phyloP scores from a whole-genome alignment of 2,113 vertebrate genomes.

The Phrynosoma blainvillii region DNA sequence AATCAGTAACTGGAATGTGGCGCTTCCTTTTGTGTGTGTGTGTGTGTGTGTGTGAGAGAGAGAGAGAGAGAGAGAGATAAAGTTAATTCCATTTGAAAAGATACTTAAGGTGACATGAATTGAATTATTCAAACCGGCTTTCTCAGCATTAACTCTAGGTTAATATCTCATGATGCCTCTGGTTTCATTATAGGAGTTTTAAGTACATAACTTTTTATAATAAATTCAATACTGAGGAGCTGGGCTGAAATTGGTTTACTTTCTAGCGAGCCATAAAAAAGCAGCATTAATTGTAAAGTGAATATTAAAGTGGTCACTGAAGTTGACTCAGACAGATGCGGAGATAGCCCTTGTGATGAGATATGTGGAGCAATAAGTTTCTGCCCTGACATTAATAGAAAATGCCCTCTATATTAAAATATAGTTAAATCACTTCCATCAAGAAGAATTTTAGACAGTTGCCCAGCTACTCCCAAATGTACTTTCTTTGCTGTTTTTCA shows the following conservation, averaged over 20 bases:
- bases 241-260: slow-evolving; percentile 73
- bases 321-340: slow-evolving; percentile 67
- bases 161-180: slow-evolving; percentile 75
- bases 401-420: slow-evolving; percentile 59
- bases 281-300: slow-evolving; percentile 74
- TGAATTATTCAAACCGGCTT: slow-evolving; percentile 76
- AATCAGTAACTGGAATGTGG: slow-evolving; percentile 70
- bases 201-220: slow-evolving; percentile 79
- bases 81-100: slow-evolving; percentile 76
- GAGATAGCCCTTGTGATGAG: slow-evolving; percentile 51
- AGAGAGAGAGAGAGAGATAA: slow-evolving; percentile 49
- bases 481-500: slow-evolving; percentile 37
- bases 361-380: slow-evolving; percentile 52
- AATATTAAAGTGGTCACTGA: slow-evolving; percentile 72
- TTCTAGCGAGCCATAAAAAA: slow-evolving; percentile 73
- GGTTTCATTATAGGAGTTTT: slow-evolving; percentile 76
- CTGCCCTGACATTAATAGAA: slow-evolving; percentile 60
- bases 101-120: slow-evolving; percentile 74
- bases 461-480: slow-evolving; percentile 12
- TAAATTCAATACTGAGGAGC: slow-evolving; percentile 76
- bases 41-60: slow-evolving; percentile 26
- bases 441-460: slow-evolving; percentile 35
- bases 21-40: slow-evolving; percentile 52
- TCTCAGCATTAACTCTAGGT: slow-evolving; percentile 73
- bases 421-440: slow-evolving; percentile 45